These are phyloP conservation scores for Triplophysa tibetana DNA, from an alignment of 2,113 vertebrate species.

Conservation along the genomic window DNA sequence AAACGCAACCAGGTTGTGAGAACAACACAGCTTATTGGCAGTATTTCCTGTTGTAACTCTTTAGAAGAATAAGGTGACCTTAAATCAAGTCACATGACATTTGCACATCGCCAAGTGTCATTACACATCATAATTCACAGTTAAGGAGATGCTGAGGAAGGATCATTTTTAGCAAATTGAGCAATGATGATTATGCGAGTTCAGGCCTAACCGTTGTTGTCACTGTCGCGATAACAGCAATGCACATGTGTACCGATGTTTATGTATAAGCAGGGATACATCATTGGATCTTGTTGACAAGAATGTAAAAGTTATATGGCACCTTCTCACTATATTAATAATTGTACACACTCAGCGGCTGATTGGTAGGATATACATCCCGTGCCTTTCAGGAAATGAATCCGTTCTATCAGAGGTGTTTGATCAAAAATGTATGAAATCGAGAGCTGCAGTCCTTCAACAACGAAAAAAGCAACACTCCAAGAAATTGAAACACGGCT, in stretches of 20 bases:
- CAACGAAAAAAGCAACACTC: constrained; percentile 11
- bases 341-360: not conserved
- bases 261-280: not conserved
- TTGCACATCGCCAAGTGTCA: not conserved
- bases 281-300: constrained; percentile 17
- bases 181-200: not conserved
- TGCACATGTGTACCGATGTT: not conserved
- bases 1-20: too few species aligned
- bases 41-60: not conserved
- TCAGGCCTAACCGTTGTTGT: not conserved
- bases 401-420: constrained; percentile 34
- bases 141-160: not conserved
- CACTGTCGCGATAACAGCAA: not conserved
- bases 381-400: constrained; percentile 42
- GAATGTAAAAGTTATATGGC: not conserved
- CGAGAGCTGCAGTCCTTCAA: constrained; percentile 49
- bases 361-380: constrained; percentile 9
- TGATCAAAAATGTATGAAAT: constrained; percentile 58
- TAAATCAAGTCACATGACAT: not conserved
- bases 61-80: not conserved
- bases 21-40: not conserved
- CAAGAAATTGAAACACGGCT: constrained; percentile 18
- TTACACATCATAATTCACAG: not conserved
- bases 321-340: not conserved
- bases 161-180: not conserved